A percentile compares a stretch with the other conserved stretches of the same genome.
Evolutionary conservation across 2,888 invertebrate species (phyloP).

Genomic region (Ernsta delagoae): DNA sequence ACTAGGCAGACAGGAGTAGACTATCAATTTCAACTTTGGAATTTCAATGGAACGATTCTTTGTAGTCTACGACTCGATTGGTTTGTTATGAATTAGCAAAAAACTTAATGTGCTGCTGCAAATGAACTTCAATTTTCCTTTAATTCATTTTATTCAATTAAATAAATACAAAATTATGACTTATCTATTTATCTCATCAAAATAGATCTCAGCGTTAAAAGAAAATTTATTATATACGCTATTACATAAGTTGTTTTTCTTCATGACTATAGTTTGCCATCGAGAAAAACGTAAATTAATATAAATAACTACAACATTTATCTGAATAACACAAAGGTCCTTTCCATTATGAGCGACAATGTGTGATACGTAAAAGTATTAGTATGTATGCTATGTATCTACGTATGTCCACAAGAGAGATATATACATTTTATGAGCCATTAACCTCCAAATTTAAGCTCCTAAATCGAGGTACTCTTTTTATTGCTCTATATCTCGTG

Average conservation of each 20-base stretch:
- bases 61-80: background rate
- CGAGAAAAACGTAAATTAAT: background rate
- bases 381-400: slow-evolving; percentile 30
- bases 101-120: background rate
- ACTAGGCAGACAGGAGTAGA: slow-evolving; percentile 7
- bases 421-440: slow-evolving; percentile 48
- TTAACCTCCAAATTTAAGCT: slow-evolving; percentile 56
- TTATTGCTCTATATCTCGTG: slow-evolving; percentile 63
- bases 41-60: slow-evolving; percentile 14
- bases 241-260: too few relatives aligned
- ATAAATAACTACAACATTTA: background rate
- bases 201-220: too few relatives aligned
- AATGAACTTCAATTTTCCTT: background rate
- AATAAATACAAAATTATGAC: too few relatives aligned
- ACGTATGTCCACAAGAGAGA: slow-evolving; percentile 24
- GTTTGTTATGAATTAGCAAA: background rate
- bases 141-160: background rate
- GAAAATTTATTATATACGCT: too few relatives aligned
- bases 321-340: background rate
- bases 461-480: slow-evolving; percentile 56
- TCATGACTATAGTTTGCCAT: too few relatives aligned
- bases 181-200: too few relatives aligned
- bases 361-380: background rate
- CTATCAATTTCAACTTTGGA: slow-evolving; percentile 13
- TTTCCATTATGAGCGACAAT: slow-evolving; percentile 6